Conservation (phyloP, 2,888 invertebrate species). For the Hedya salicella region DNA sequence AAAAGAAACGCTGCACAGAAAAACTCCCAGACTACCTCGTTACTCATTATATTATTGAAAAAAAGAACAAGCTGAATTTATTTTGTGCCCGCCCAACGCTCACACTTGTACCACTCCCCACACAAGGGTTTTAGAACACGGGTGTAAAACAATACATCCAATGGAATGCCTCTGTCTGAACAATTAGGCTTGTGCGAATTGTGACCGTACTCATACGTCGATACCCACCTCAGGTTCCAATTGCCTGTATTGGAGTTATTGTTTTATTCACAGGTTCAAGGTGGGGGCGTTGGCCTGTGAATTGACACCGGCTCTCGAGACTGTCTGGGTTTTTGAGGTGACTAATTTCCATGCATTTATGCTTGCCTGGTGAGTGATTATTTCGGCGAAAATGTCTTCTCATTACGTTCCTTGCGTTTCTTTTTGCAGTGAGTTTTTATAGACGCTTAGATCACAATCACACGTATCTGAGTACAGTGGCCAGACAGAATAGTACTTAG, state of each 20-base stretch:
- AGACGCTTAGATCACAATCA: too few relatives aligned
- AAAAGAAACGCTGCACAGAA: too few relatives aligned
- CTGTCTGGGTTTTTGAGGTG: not conserved
- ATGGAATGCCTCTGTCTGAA: constrained; percentile 35
- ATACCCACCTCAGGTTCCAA: not conserved
- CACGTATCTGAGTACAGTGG: too few relatives aligned
- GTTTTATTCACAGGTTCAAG: constrained; percentile 17
- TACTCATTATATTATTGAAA: too few relatives aligned
- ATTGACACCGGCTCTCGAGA: constrained; percentile 10
- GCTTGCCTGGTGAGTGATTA: too few relatives aligned
- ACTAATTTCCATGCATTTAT: not conserved
- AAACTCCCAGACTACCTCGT: too few relatives aligned
- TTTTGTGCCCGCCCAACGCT: not conserved
- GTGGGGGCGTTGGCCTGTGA: constrained; percentile 23
- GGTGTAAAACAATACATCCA: constrained; percentile 39
- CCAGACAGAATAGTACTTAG: too few relatives aligned
- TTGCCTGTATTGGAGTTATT: constrained; percentile 23
- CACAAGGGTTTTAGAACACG: constrained; percentile 36
- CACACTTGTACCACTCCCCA: not conserved
- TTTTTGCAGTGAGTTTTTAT: too few relatives aligned
- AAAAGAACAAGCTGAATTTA: too few relatives aligned
- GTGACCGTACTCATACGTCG: constrained; percentile 6
- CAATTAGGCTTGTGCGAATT: constrained; percentile 25
- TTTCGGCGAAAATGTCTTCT: too few relatives aligned
- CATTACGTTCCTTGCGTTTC: too few relatives aligned